Evolutionary conservation across 2,888 invertebrate species (phyloP), one percentile per base, ranked within the genome.

Genomic region (Noctua fimbriata): DNA sequence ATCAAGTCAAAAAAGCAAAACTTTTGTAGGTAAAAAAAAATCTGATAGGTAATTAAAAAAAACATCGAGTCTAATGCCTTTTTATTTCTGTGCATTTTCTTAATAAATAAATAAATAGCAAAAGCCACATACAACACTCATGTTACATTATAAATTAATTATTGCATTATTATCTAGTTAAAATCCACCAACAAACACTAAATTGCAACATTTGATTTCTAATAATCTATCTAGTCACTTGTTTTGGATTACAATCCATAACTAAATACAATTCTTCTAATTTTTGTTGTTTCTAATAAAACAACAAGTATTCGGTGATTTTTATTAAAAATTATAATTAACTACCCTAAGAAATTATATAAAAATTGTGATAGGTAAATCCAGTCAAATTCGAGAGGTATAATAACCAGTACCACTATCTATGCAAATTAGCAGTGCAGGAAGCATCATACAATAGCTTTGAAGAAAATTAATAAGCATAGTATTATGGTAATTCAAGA

Each of bases 61-160:
- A 32, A 69, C 36, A 32, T 14, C 2, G 14, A 74, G 41, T 76
- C 73, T 71, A 86, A 79, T 66, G 21, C 14, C 66, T 83, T 55
- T 84, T 86, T 83, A 85, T 78, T 86, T 74, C 36, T 32, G 87
- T 85, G 85, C 79, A 69, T 72, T 66, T 80, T 52, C 69, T 63
- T 81, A 66, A 74, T 73, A 80, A 86, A 80, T 86, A 79, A 86
- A 78, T 85, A 81, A 87, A 85, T 85, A 87, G 85, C 86, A 79
- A 86, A 81, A 87, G 81, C 81, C 81, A 78, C 60, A 76, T 73
- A 87, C 76, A 87, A 86, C 85, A 87, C 58, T 74, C 71, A 55
- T 69, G 60, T 87, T 72, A 73, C 47, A 87, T 65, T 55, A 67
- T 67, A 73, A 70, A 78, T 82, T 83, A 77, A 77, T 65, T 21